A percentile compares a stretch with the other conserved stretches of the same genome.
These are phyloP conservation scores for Clarias gariepinus DNA, from an alignment of 2,113 vertebrate genomes.

Conservation along the genomic window DNA sequence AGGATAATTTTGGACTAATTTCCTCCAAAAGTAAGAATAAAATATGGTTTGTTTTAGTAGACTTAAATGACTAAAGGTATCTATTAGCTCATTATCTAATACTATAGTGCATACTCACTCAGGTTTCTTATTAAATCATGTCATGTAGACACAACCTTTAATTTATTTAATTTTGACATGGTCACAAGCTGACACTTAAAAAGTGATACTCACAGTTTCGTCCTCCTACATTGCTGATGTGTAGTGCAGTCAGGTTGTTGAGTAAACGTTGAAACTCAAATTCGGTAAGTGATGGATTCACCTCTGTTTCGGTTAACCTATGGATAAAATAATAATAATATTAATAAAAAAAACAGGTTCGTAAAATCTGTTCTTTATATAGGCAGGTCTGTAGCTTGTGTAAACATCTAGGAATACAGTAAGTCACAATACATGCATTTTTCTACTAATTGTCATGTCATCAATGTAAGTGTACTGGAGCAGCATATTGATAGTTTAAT, in stretches of 20 bases:
- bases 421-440: not conserved
- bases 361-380: constrained; percentile 12
- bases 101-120: not conserved
- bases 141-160: not conserved
- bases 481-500: not conserved
- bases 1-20: not conserved
- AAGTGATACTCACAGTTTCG: constrained; percentile 70
- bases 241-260: constrained; percentile 78
- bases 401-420: too few species aligned
- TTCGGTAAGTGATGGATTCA: constrained; percentile 64
- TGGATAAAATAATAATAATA: constrained; percentile 26
- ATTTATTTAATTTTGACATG: not conserved
- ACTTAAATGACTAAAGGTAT: not conserved
- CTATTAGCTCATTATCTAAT: not conserved
- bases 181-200: not conserved
- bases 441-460: not conserved
- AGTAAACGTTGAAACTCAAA: constrained; percentile 84
- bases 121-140: not conserved
- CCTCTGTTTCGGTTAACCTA: constrained; percentile 82
- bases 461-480: not conserved
- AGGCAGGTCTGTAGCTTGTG: constrained; percentile 3
- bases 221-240: constrained; percentile 65
- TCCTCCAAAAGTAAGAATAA: not conserved
- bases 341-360: constrained; percentile 16
- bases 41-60: not conserved